These are phyloP conservation scores for Hypomecis punctinalis DNA, from an alignment of 2,888 invertebrate genomes.

Conservation along the genomic window DNA sequence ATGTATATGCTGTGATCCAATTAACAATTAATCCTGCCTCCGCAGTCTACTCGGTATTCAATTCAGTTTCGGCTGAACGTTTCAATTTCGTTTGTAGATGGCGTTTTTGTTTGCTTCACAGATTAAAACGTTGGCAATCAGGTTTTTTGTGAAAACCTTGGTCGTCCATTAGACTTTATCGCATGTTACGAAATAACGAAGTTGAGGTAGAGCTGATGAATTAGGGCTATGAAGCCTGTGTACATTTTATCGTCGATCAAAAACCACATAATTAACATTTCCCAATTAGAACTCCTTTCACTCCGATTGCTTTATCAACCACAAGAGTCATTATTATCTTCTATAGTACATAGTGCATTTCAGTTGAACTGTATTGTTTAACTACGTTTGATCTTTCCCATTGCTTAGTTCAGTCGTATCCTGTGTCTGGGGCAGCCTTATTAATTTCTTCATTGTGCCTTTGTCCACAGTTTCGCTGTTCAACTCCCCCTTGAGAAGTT, in stretches of 20 bases:
- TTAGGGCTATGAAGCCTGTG: constrained; percentile 1
- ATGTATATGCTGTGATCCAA: constrained; percentile 71
- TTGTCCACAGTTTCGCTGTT: constrained; percentile 26
- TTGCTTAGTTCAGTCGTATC: constrained; percentile 21
- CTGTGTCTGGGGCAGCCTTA: constrained; percentile 25
- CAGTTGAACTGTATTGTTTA: constrained; percentile 8
- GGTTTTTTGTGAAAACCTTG: constrained; percentile 56
- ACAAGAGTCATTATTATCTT: not conserved
- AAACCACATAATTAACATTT: constrained; percentile 5
- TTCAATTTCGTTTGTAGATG: constrained; percentile 70
- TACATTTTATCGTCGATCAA: not conserved
- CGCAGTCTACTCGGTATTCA: constrained; percentile 65
- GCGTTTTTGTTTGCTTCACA: constrained; percentile 68
- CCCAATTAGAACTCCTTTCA: not conserved
- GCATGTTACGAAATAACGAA: constrained; percentile 23
- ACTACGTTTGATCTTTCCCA: constrained; percentile 12
- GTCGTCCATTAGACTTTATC: constrained; percentile 43
- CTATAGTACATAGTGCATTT: constrained; percentile 1
- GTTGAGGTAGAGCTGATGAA: constrained; percentile 10
- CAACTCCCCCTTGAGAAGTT: constrained; percentile 27
- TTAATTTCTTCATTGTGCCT: constrained; percentile 21
- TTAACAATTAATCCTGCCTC: constrained; percentile 75
- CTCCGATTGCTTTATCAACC: constrained; percentile 5
- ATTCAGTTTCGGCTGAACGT: constrained; percentile 66
- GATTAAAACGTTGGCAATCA: constrained; percentile 70